A percentile compares a stretch with the other conserved stretches of the same genome.
Conservation (phyloP, 2,797 vertebrate species). For the Cryptoblepharus egeriae region DNA sequence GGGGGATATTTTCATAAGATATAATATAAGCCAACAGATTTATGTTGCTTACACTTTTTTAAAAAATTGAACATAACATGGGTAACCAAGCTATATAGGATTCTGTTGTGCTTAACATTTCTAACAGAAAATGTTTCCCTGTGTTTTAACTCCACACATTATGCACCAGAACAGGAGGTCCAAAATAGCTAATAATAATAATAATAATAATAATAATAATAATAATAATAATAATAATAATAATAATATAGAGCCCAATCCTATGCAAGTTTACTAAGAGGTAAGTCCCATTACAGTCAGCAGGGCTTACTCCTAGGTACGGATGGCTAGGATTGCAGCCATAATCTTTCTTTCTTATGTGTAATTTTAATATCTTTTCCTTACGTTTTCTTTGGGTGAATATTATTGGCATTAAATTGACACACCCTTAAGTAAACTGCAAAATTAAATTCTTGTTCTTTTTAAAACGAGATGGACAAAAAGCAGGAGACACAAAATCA, state of each 20-base stretch:
- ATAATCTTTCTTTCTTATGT: not conserved
- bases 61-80: not conserved
- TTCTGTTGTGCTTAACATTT: not conserved
- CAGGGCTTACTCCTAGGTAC: too few species aligned
- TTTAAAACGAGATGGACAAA: slow-evolving; percentile 61
- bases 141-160: not conserved
- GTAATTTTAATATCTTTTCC: slow-evolving; percentile 13
- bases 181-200: slow-evolving; percentile 34
- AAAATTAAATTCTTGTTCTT: slow-evolving; percentile 47
- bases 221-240: too few species aligned
- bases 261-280: too few species aligned
- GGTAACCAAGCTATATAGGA: not conserved
- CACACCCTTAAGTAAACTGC: slow-evolving; percentile 16
- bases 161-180: not conserved
- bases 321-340: too few species aligned
- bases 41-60: slow-evolving; percentile 34
- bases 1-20: slow-evolving; percentile 21
- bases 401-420: not conserved
- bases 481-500: slow-evolving; percentile 61
- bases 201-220: too few species aligned
- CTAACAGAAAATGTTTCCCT: not conserved
- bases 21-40: slow-evolving; percentile 15
- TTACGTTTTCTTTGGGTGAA: slow-evolving; percentile 22
- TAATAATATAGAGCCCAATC: too few species aligned
- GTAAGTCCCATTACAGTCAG: too few species aligned